These are phyloP conservation scores for Caloenas nicobarica DNA, from an alignment of 2,113 vertebrate species.

Conservation along the genomic window DNA sequence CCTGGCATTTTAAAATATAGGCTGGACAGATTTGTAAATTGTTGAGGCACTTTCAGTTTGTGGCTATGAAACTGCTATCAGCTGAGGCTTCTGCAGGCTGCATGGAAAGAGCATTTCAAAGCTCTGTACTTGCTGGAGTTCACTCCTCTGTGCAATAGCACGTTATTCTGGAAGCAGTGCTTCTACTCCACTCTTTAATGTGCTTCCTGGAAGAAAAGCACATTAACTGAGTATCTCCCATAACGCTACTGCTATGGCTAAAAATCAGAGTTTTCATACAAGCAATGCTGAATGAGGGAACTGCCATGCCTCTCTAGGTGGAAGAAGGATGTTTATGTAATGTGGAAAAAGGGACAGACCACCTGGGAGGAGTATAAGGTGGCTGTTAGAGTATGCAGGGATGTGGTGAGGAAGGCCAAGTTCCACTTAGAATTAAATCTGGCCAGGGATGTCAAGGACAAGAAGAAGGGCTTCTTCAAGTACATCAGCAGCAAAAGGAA, in stretches of 20 bases:
- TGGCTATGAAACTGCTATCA: not conserved
- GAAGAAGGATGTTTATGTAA: too few species aligned
- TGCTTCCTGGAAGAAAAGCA: constrained; percentile 10
- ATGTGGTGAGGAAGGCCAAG: too few species aligned
- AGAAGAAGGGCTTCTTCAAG: too few species aligned
- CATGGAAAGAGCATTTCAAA: not conserved
- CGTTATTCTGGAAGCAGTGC: not conserved
- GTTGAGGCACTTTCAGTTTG: not conserved
- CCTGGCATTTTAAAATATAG: not conserved
- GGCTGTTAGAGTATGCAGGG: too few species aligned
- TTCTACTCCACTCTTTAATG: not conserved
- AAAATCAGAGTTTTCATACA: not conserved
- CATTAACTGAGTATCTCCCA: not conserved
- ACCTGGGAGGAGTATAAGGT: too few species aligned
- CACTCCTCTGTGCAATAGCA: not conserved
- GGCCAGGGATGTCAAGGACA: too few species aligned
- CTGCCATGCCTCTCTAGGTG: not conserved
- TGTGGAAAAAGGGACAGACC: too few species aligned
- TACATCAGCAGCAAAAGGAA: too few species aligned
- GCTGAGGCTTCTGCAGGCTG: not conserved
- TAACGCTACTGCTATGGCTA: not conserved
- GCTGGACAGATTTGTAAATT: not conserved
- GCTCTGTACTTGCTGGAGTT: not conserved
- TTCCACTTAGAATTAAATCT: too few species aligned
- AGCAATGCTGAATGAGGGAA: not conserved